phyloP scores from a whole-genome alignment of 2,888 invertebrate genomes.

The Nephrotoma flavescens region DNA sequence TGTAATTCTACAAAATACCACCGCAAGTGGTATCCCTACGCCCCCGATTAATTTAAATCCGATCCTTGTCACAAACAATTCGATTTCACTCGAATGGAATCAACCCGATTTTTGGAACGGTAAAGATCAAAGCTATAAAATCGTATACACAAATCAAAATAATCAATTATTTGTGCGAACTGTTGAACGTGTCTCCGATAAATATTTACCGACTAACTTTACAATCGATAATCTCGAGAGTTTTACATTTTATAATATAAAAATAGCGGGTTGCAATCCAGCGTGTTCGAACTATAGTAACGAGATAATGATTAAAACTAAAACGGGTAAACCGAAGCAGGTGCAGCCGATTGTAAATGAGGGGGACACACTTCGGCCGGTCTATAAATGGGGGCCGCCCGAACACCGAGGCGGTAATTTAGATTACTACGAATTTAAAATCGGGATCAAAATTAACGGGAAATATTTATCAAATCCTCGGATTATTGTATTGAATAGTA shows the following conservation, averaged over 20 bases:
- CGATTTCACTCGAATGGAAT: conserved; percentile 23
- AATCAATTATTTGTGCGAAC: background rate
- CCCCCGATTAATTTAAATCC: background rate
- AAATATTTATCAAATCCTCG: background rate
- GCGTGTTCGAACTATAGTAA: conserved; percentile 8
- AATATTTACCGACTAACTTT: background rate
- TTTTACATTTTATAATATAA: conserved; percentile 7
- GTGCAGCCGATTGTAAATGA: background rate
- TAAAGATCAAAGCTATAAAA: background rate
- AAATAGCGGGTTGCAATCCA: conserved; percentile 9
- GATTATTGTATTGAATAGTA: background rate
- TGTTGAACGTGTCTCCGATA: background rate
- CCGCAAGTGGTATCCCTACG: background rate
- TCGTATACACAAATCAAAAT: background rate
- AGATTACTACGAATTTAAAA: conserved; percentile 34
- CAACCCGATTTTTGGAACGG: conserved; percentile 54
- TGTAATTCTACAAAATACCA: conserved; percentile 30
- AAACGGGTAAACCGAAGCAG: conserved; percentile 8
- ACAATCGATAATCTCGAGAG: conserved; percentile 5
- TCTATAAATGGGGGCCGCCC: conserved; percentile 35
- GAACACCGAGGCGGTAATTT: conserved; percentile 33
- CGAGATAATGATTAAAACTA: conserved; percentile 7
- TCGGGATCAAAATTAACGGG: background rate
- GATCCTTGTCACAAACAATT: background rate
- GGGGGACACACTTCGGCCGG: background rate